phyloP scores from a whole-genome alignment of 2,113 vertebrate genomes.

The Macrotus californicus region DNA sequence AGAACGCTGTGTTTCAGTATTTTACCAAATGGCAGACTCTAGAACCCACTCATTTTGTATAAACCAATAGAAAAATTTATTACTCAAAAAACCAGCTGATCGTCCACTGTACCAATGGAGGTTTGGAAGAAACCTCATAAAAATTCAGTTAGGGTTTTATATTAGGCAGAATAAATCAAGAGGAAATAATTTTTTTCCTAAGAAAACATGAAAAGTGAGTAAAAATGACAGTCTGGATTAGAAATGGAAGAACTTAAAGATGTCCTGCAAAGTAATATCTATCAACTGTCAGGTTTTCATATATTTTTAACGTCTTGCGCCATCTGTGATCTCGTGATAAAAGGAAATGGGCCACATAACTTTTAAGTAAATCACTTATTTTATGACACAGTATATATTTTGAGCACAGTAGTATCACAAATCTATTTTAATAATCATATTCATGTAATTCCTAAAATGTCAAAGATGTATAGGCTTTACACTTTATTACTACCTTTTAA shows the following conservation, averaged over 20 bases:
- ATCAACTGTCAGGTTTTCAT: background rate
- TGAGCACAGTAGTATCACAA: background rate
- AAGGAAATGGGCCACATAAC: background rate
- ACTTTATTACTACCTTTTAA: background rate
- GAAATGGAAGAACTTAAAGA: background rate
- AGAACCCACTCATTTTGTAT: background rate
- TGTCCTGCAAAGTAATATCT: background rate
- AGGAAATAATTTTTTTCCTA: background rate
- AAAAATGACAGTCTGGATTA: background rate
- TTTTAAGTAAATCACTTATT: background rate
- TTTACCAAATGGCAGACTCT: background rate
- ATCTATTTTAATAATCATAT: conserved; percentile 35
- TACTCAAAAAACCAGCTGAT: background rate
- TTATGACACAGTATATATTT: background rate
- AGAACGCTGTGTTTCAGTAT: background rate
- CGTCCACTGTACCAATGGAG: background rate
- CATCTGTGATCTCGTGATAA: conserved; percentile 8
- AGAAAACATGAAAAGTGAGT: conserved; percentile 3
- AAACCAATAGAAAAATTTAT: background rate
- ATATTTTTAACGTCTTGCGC: background rate
- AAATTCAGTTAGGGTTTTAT: background rate
- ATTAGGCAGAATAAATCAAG: conserved; percentile 24
- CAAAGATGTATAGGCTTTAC: background rate
- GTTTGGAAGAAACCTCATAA: background rate
- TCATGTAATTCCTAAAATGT: background rate